These are phyloP conservation scores for Cnemophilus loriae DNA, from an alignment of 2,113 vertebrate species.

Conservation along the genomic window DNA sequence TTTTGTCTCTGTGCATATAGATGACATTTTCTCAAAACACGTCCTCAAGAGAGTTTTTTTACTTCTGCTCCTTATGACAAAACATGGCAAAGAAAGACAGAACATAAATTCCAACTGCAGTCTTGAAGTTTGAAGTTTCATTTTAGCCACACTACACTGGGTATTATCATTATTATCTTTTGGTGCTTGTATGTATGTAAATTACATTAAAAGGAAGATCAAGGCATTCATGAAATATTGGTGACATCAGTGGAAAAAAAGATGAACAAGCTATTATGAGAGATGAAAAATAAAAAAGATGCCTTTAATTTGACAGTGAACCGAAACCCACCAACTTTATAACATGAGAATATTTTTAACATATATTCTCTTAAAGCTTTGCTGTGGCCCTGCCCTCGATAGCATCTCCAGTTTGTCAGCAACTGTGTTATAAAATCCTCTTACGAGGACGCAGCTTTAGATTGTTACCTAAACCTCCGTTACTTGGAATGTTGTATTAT, in stretches of 20 bases:
- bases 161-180: neutral
- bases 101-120: neutral
- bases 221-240: neutral
- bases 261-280: neutral
- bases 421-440: neutral
- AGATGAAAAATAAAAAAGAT: neutral
- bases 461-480: neutral
- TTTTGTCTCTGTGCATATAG: neutral
- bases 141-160: neutral
- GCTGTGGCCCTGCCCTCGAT: neutral
- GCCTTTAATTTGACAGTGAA: neutral
- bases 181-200: neutral
- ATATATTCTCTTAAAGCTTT: neutral
- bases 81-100: neutral
- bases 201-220: constrained; percentile 33
- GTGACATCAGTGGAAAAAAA: constrained; percentile 25
- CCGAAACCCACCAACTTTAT: neutral
- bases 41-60: neutral
- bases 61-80: neutral
- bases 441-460: neutral
- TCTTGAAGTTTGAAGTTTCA: neutral
- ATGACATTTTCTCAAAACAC: neutral
- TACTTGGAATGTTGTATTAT: neutral
- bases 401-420: neutral
- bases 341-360: neutral